Conservation (phyloP, 2,797 vertebrate genomes). For the Leuciscus waleckii region DNA sequence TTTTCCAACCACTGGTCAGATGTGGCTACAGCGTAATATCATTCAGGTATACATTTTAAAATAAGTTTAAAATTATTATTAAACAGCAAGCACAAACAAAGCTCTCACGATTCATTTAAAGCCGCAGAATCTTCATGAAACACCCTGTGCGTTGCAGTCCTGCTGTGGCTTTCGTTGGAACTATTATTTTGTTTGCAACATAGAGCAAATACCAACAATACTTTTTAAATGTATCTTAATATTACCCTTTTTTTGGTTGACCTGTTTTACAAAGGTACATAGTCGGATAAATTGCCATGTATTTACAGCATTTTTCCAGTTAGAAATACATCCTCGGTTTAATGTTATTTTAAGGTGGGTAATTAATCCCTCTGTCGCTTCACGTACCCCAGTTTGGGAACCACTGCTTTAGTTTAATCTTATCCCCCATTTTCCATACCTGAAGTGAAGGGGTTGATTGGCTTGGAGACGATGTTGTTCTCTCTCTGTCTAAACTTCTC, state of each 20-base stretch:
- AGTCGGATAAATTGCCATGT: not conserved
- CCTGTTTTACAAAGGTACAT: not conserved
- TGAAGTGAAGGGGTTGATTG: constrained; percentile 88
- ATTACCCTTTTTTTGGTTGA: not conserved
- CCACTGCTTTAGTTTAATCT: not conserved
- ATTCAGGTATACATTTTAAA: no score
- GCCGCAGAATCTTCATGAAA: not conserved
- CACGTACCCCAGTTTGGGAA: no score
- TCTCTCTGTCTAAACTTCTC: constrained; percentile 88
- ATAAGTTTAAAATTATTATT: no score
- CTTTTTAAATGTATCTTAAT: not conserved
- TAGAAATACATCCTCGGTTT: not conserved
- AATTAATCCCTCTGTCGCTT: no score
- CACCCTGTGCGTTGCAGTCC: not conserved
- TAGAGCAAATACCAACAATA: not conserved
- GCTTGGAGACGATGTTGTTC: constrained; percentile 89
- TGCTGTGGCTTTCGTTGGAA: not conserved
- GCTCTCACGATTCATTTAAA: not conserved
- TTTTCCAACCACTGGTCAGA: no score
- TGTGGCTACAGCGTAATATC: no score
- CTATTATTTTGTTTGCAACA: not conserved
- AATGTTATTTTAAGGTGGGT: not conserved
- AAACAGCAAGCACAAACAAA: no score
- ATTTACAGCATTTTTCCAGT: not conserved
- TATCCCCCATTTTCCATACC: constrained; percentile 55